Evolutionary conservation across 2,888 invertebrate genomes (phyloP), one percentile per base, ranked within the genome.

Genomic region (Ornithoptera priamus): DNA sequence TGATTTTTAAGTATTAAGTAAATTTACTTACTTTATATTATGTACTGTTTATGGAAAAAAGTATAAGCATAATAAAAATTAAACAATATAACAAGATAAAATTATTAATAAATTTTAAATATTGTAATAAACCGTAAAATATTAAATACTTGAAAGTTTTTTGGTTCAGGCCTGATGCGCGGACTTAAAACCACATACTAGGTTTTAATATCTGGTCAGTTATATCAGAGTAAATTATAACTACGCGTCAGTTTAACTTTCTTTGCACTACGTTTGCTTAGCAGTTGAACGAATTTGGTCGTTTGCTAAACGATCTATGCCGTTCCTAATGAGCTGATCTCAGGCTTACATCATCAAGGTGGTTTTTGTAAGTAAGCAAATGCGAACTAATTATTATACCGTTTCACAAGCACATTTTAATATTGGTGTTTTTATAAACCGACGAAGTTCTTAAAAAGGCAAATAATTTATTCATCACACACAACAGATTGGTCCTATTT

Each of bases 291-390:
- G 53, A 53, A 53, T 22, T 22, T 22, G 22, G n/a, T 22, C 24
- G 4, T 58, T 12, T 15, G 24, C 6, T 58, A 18, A 22, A 22
- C 22, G 57, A 58, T 58, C 57, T 24, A 22, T 58, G 57, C 57
- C 6, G 22, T n/a, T 20, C 20, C 20, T 20, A 57, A 57, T 57
- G 8, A 57, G 24, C 50, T 30, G 53, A 53, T 36, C 50, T 66
- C 50, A 60, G 18, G 60, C 24, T 46, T 39, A 22, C 36, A n/a
- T 46, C 22, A 59, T 30, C 65, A 60, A 24, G 18, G 60, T 60
- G 18, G 24, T 60, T 36, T 60, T 36, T 60, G 36, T 60, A 15
- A 1, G 12, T 18, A 18, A 17, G 18, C 59, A 24, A 6, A 22
- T 12, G 59, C 17, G 30, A 22, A 36, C 59, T 22, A 30, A 4